Base-by-base conservation (phyloP, 2,113 vertebrate species). In the Myiozetetes cayanensis region DNA sequence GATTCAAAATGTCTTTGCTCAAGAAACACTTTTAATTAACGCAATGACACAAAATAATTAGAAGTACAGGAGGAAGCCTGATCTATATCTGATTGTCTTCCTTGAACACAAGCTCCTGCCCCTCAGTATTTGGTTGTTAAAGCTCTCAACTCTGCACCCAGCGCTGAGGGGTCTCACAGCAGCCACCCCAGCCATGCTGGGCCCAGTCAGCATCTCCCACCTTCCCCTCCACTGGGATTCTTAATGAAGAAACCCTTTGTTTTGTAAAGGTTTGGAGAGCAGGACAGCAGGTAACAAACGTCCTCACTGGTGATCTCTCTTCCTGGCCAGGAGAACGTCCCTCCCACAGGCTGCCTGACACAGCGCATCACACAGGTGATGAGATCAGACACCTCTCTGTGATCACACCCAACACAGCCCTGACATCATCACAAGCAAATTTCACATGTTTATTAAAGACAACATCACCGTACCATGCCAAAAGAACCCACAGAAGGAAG, bases 11-110 rank as follows among this genome's bases (percentile, higher is more conserved):
- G 25, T 66, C 79, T 96, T 79, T 78, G 78, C 58, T 67, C 62
- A 79, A 75, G 61, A 91, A 93, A 71, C 35, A 31, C 25, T 95
- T 91, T 82, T 93, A 95, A 96, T 96, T 94, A 97, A 94, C 3
- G 49, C 50, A 79, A 59, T 5, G 58, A 63, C 33, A n/a, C 61
- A 65, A 86, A 82, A 68, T 81, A 72, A 94, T 86, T 30, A 92
- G 33, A 50, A 77, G 86, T 55, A 21, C 49, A 44, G 37, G 72
- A 89, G 33, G 37, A 59, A 78, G 90, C 37, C 77, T 71, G 65
- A 27, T n/a, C 24, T 11, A 5, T 4, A 46, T 23, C 58, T 47
- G 6, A 56, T 5, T 14, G 31, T 33, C 59, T 62, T 21, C 35
- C 39, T 11, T 18, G 22, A 68, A 52, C 2, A 33, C 67, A 73